Conservation (phyloP, 2,113 vertebrate genomes). For the Perognathus longimembris region DNA sequence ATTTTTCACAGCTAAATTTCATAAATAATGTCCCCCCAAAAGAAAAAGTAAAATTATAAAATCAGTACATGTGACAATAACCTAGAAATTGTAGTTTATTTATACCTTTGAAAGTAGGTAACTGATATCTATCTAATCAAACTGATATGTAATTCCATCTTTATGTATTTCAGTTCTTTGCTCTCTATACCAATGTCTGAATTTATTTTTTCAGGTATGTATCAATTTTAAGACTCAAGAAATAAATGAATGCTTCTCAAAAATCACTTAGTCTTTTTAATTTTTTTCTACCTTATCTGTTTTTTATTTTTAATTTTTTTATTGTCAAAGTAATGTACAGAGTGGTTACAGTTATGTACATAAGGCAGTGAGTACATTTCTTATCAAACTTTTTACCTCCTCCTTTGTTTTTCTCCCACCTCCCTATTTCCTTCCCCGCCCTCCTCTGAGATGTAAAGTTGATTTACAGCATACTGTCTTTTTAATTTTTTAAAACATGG, state of each 20-base stretch:
- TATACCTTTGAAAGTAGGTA: constrained; percentile 29
- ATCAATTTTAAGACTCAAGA: not conserved
- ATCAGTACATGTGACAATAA: constrained; percentile 51
- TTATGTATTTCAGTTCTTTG: constrained; percentile 43
- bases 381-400: too few species aligned
- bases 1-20: constrained; percentile 76
- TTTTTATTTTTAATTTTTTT: too few species aligned
- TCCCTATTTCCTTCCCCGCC: too few species aligned
- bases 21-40: constrained; percentile 75
- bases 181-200: constrained; percentile 21
- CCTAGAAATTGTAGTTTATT: constrained; percentile 47
- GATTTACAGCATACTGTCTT: too few species aligned
- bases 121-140: not conserved
- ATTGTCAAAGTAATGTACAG: too few species aligned
- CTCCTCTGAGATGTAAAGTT: too few species aligned
- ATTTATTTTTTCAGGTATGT: constrained; percentile 22
- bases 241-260: not conserved
- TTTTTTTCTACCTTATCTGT: too few species aligned
- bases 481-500: constrained; percentile 9
- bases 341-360: too few species aligned
- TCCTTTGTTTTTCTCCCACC: too few species aligned
- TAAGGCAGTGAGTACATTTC: too few species aligned
- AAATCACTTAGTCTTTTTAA: not conserved
- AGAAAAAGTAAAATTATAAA: not conserved
- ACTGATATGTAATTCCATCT: too few species aligned